phyloP scores from a whole-genome alignment of 2,888 invertebrate genomes.

The Acleris literana region DNA sequence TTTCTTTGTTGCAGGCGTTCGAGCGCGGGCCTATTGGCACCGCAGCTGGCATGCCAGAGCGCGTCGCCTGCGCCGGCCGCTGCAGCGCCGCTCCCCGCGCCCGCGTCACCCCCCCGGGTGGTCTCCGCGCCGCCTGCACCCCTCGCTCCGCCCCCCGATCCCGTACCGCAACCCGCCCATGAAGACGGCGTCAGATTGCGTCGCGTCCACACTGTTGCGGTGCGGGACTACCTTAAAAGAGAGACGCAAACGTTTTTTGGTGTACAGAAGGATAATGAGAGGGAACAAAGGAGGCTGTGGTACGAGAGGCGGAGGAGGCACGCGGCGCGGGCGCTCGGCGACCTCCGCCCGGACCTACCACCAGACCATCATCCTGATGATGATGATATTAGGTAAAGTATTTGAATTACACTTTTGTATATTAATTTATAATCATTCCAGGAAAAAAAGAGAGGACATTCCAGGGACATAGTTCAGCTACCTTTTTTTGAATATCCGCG shows the following conservation, averaged over 20 bases:
- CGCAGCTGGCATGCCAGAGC: conserved; percentile 72
- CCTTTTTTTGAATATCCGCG: too few relatives aligned
- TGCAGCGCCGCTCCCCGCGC: conserved; percentile 64
- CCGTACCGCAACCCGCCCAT: conserved; percentile 68
- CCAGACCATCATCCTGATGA: conserved; percentile 85
- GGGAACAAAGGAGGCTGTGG: conserved; percentile 89
- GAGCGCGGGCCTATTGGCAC: conserved; percentile 74
- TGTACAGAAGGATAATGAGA: conserved; percentile 90
- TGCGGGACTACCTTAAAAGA: conserved; percentile 87
- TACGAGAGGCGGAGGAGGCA: conserved; percentile 90
- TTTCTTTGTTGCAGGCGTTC: conserved; percentile 73
- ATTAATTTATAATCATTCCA: neutral
- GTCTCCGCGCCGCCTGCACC: conserved; percentile 61
- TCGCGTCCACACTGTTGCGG: conserved; percentile 71
- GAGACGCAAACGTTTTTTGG: conserved; percentile 94
- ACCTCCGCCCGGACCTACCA: conserved; percentile 83
- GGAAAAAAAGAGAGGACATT: too few relatives aligned
- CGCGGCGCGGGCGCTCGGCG: conserved; percentile 87
- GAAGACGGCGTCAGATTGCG: conserved; percentile 78
- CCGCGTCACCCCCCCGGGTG: conserved; percentile 57
- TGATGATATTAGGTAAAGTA: conserved; percentile 77
- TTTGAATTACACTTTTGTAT: neutral
- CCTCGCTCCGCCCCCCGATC: conserved; percentile 57
- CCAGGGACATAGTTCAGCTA: too few relatives aligned
- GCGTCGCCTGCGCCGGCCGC: conserved; percentile 64